Conservation (phyloP, 2,888 invertebrate species). For the Pediacus dermestoides region DNA sequence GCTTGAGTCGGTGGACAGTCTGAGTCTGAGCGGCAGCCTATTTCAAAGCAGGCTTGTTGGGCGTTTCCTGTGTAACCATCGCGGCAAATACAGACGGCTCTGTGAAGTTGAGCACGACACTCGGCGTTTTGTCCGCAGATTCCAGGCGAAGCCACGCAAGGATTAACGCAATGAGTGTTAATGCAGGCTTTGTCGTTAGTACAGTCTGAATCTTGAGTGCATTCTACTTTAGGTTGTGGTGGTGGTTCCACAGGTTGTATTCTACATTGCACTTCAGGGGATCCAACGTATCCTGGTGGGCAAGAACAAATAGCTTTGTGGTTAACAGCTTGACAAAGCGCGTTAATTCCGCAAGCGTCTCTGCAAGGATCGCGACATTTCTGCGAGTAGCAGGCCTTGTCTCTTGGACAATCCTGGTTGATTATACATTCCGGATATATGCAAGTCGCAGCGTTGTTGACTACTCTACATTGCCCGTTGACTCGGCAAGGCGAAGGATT, state of each 20-base stretch:
- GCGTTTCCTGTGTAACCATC: conserved; percentile 83
- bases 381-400: conserved; percentile 74
- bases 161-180: conserved; percentile 68
- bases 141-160: conserved; percentile 63
- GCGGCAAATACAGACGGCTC: conserved; percentile 77
- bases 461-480: conserved; percentile 75
- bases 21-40: conserved; percentile 80
- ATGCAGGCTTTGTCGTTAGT: conserved; percentile 79
- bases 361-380: conserved; percentile 82
- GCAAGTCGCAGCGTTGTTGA: conserved; percentile 69
- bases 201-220: conserved; percentile 73
- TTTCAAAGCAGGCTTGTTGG: conserved; percentile 70
- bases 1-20: conserved; percentile 80
- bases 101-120: conserved; percentile 73
- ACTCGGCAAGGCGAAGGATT: conserved; percentile 78
- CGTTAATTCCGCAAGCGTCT: conserved; percentile 79
- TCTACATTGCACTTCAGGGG: conserved; percentile 71
- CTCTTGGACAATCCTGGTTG: conserved; percentile 82
- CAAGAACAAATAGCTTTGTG: conserved; percentile 83
- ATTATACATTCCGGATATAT: conserved; percentile 83
- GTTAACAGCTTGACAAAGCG: conserved; percentile 74
- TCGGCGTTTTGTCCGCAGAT: conserved; percentile 76
- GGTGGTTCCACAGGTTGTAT: conserved; percentile 44
- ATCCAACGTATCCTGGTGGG: conserved; percentile 72
- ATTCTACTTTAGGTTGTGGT: conserved; percentile 67